Evolutionary conservation across 2,113 vertebrate genomes (phyloP).

Genomic region (Ifrita kowaldi): DNA sequence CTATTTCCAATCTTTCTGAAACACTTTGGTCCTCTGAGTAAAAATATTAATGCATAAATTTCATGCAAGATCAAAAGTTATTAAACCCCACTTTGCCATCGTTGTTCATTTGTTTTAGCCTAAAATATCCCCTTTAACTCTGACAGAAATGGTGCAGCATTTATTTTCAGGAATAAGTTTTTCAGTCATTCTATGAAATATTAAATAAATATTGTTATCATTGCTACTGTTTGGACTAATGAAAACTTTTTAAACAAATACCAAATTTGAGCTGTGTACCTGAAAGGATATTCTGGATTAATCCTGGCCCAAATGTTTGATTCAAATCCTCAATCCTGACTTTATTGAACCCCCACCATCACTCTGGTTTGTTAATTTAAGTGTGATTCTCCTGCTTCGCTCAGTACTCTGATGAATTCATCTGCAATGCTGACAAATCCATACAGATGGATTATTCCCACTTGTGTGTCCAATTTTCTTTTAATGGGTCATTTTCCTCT

Average conservation of each 20-base stretch:
- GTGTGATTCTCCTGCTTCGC: neutral
- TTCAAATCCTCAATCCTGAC: neutral
- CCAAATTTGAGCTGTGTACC: neutral
- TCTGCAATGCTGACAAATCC: neutral
- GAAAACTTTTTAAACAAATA: neutral
- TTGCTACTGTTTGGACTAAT: neutral
- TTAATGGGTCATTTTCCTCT: neutral
- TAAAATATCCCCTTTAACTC: neutral
- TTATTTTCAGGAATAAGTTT: neutral
- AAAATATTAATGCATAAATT: neutral
- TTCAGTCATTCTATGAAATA: neutral
- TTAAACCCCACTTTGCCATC: neutral
- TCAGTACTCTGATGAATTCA: neutral
- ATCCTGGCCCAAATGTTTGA: neutral
- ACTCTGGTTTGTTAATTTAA: neutral
- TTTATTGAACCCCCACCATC: neutral
- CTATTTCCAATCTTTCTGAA: slow-evolving; percentile 13
- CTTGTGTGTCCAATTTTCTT: slow-evolving; percentile 10
- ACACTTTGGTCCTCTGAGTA: neutral
- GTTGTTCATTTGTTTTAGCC: slow-evolving; percentile 12
- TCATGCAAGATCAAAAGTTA: slow-evolving; percentile 2
- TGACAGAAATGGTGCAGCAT: neutral
- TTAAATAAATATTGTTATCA: neutral
- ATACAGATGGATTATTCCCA: neutral
- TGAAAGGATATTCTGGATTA: neutral